Percentiles rank a stretch among this genome's conserved stretches.
Evolutionary conservation across 1,140 invertebrate genomes (phyloP).

Genomic region (Lerema accius): DNA sequence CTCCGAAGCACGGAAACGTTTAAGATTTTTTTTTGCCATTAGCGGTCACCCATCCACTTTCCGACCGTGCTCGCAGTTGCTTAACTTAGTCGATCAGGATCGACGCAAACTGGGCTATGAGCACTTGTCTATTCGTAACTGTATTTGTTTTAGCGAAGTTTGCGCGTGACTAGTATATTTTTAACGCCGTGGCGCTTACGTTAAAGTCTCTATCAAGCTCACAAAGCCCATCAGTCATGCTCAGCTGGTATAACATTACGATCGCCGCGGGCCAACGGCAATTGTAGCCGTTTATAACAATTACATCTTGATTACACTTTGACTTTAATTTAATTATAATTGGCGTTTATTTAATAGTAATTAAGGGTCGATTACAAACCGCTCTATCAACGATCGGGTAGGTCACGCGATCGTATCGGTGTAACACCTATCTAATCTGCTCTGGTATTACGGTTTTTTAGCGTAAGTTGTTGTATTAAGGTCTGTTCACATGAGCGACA

Average conservation of each 20-base stretch:
- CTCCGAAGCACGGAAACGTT: no score
- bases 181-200: neutral
- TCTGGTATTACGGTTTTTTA: neutral
- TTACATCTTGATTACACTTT: slow-evolving; percentile 58
- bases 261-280: slow-evolving; percentile 44
- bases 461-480: no score
- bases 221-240: slow-evolving; percentile 16
- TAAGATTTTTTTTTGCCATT: no score
- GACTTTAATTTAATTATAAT: slow-evolving; percentile 57
- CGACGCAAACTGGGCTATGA: no score
- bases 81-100: no score
- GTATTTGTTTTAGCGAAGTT: neutral
- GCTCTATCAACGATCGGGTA: slow-evolving; percentile 2
- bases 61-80: no score
- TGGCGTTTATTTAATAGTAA: slow-evolving; percentile 24
- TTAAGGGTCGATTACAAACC: slow-evolving; percentile 39
- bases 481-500: no score
- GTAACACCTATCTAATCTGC: neutral
- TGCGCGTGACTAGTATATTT: neutral
- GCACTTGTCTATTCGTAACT: no score
- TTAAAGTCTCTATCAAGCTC: neutral
- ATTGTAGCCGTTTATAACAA: slow-evolving; percentile 44
- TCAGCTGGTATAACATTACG: slow-evolving; percentile 48
- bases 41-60: no score
- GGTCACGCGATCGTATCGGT: slow-evolving; percentile 18